Evolutionary conservation across 2,113 vertebrate species (phyloP).

Genomic region (Noturus placidus): DNA sequence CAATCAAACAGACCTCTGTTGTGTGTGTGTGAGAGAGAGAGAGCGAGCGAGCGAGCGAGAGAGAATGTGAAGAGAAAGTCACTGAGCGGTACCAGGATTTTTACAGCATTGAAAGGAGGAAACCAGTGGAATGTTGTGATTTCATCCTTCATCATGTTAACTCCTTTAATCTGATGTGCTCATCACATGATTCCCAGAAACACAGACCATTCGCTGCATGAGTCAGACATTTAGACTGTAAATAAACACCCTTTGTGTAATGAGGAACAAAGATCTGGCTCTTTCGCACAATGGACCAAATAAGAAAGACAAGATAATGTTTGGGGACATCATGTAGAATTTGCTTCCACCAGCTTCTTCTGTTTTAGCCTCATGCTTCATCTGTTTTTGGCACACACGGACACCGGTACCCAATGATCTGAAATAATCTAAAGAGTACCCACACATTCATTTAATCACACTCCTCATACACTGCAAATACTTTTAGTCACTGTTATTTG

Average conservation of each 20-base stretch:
- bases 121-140: constrained; percentile 70
- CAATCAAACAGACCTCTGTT: constrained; percentile 49
- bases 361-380: background rate
- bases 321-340: background rate
- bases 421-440: background rate
- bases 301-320: background rate
- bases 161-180: background rate
- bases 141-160: constrained; percentile 60
- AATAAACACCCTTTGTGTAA: constrained; percentile 22
- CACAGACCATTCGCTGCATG: background rate
- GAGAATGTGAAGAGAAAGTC: background rate
- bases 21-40: background rate
- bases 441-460: constrained; percentile 12
- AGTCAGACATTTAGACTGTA: constrained; percentile 21
- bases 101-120: constrained; percentile 59
- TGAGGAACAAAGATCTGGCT: background rate
- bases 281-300: background rate
- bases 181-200: constrained; percentile 21
- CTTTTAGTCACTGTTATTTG: background rate
- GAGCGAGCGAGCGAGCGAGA: background rate
- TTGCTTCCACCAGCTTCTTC: background rate
- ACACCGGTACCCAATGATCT: background rate
- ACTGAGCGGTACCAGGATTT: constrained; percentile 6
- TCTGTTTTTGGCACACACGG: background rate
- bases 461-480: background rate